Percentiles rank a stretch among this genome's conserved stretches.
These are phyloP conservation scores for Acronicta psi DNA, from an alignment of 2,888 invertebrate species.

Conservation along the genomic window DNA sequence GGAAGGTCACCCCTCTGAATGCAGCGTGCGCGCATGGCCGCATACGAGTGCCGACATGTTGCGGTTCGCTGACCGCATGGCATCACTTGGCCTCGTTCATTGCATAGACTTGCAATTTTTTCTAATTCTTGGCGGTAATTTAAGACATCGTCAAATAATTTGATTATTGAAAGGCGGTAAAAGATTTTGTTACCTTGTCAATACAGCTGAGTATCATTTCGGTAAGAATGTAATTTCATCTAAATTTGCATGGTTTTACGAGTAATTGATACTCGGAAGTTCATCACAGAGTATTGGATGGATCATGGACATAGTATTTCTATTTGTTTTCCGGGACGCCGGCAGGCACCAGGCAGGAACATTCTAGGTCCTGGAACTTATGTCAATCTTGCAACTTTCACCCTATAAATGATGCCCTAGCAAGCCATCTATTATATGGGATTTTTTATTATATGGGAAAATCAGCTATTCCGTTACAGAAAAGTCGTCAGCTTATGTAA, in stretches of 20 bases:
- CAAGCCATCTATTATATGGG: too few species aligned
- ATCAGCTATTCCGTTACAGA: too few species aligned
- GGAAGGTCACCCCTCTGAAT: constrained; percentile 54
- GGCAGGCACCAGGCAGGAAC: too few species aligned
- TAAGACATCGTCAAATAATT: constrained; percentile 57
- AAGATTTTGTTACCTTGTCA: constrained; percentile 23
- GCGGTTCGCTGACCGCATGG: constrained; percentile 76
- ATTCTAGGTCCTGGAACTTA: too few species aligned
- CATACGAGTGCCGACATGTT: constrained; percentile 67
- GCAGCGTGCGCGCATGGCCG: constrained; percentile 62
- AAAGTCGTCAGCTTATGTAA: too few species aligned
- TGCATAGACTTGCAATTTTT: constrained; percentile 54
- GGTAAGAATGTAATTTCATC: constrained; percentile 15
- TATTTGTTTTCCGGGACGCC: too few species aligned
- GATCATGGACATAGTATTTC: too few species aligned
- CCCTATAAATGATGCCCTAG: too few species aligned
- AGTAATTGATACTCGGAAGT: background rate
- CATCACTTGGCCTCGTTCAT: constrained; percentile 62
- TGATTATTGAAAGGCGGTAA: constrained; percentile 17
- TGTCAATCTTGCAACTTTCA: too few species aligned
- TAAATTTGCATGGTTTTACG: background rate
- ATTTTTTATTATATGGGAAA: too few species aligned
- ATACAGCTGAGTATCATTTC: constrained; percentile 6
- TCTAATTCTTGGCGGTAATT: constrained; percentile 27
- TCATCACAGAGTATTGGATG: background rate